These are phyloP conservation scores for Pseudomyrmex concolor DNA, from an alignment of 1,140 invertebrate species.

Conservation along the genomic window DNA sequence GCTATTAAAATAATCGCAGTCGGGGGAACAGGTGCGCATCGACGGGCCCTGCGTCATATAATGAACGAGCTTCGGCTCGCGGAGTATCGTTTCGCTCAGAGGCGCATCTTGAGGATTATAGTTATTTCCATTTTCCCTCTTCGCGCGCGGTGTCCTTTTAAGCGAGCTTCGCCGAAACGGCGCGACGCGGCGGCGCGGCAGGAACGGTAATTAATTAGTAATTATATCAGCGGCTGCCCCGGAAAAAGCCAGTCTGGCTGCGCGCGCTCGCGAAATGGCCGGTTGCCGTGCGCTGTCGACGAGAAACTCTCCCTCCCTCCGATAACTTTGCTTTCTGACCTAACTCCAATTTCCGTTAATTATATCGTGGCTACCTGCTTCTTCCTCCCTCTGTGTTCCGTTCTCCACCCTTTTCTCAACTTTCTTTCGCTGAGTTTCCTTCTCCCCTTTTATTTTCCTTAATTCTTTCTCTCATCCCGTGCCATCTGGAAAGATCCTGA, in stretches of 20 bases:
- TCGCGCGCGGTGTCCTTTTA: constrained; percentile 61
- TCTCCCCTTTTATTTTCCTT: constrained; percentile 33
- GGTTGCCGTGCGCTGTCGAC: constrained; percentile 28
- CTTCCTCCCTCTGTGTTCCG: background rate
- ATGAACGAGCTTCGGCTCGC: constrained; percentile 12
- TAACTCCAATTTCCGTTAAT: constrained; percentile 73
- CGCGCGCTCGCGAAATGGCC: constrained; percentile 23
- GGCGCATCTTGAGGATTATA: constrained; percentile 43
- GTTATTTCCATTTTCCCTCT: constrained; percentile 40
- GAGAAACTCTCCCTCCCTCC: constrained; percentile 43
- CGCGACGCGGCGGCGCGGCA: constrained; percentile 12
- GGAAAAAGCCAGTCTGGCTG: constrained; percentile 52
- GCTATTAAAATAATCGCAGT: constrained; percentile 30
- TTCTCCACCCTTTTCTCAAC: background rate
- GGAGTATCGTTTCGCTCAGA: constrained; percentile 18
- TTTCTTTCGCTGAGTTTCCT: background rate
- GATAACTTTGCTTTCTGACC: constrained; percentile 72
- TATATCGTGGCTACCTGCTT: constrained; percentile 65
- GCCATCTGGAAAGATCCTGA: background rate
- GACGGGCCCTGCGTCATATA: constrained; percentile 2
- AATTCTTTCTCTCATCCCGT: constrained; percentile 19
- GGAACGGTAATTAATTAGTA: constrained; percentile 70
- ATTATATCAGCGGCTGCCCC: constrained; percentile 62
- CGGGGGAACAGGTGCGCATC: background rate
- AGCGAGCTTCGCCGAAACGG: constrained; percentile 41